These are phyloP conservation scores for Silurus asotus DNA, from an alignment of 2,113 vertebrate genomes.

Conservation along the genomic window DNA sequence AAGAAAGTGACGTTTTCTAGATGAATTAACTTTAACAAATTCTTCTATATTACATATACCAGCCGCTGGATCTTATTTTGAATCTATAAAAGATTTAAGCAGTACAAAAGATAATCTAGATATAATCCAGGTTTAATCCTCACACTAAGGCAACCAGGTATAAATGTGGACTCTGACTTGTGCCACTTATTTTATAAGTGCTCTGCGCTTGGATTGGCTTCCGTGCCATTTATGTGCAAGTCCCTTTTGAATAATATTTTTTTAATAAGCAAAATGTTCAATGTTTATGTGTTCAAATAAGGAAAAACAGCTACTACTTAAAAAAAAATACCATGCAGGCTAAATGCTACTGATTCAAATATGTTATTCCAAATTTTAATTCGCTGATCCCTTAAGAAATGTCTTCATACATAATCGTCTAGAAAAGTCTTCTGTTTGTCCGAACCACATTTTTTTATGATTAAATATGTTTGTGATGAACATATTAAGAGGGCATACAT, in stretches of 20 bases:
- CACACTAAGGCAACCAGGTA: not conserved
- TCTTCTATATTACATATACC: too few species aligned
- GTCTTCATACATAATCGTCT: not conserved
- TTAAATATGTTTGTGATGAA: slow-evolving; percentile 39
- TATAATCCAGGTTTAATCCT: not conserved
- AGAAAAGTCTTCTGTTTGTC: not conserved
- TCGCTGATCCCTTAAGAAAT: not conserved
- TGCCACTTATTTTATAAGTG: not conserved
- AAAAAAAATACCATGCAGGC: not conserved
- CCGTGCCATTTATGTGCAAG: not conserved
- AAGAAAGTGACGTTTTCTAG: too few species aligned
- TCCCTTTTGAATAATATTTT: not conserved
- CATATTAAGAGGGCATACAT: slow-evolving; percentile 41
- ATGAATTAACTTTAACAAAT: too few species aligned
- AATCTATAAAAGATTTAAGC: too few species aligned
- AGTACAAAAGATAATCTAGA: too few species aligned
- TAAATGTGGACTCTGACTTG: not conserved
- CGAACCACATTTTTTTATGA: slow-evolving; percentile 27
- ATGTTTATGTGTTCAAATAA: too few species aligned
- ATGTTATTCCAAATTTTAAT: not conserved
- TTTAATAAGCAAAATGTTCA: too few species aligned
- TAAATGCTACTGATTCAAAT: not conserved
- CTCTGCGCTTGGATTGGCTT: not conserved
- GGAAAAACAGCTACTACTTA: too few species aligned
- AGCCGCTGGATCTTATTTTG: too few species aligned